Evolutionary conservation across 2,888 invertebrate genomes (phyloP).

Genomic region (Macrophya annulata): DNA sequence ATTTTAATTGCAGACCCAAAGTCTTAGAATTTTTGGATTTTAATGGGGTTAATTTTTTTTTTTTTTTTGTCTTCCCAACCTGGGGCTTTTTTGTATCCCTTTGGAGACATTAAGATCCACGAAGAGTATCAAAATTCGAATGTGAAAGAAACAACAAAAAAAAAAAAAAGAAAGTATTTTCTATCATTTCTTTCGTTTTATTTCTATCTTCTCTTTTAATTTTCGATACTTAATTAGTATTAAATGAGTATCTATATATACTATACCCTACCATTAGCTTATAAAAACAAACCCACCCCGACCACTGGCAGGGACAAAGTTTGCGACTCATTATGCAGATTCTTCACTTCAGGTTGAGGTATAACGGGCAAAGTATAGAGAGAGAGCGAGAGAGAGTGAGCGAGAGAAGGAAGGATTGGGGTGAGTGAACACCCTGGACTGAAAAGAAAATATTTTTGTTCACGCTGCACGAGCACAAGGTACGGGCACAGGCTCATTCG

Average conservation of each 20-base stretch:
- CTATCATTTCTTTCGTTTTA: not conserved
- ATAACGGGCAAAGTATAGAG: not conserved
- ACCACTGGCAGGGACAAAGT: constrained; percentile 9
- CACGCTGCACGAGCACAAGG: constrained; percentile 57
- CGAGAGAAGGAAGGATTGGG: constrained; percentile 16
- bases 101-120: too few relatives aligned
- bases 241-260: not conserved
- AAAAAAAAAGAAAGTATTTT: not conserved
- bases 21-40: too few relatives aligned
- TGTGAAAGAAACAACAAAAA: not conserved
- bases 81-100: too few relatives aligned
- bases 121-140: too few relatives aligned
- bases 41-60: too few relatives aligned
- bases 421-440: constrained; percentile 4
- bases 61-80: too few relatives aligned
- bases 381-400: constrained; percentile 36
- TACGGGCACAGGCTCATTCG: not conserved
- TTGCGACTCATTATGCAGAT: constrained; percentile 40
- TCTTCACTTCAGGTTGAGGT: constrained; percentile 15
- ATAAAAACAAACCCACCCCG: constrained; percentile 22
- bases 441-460: constrained; percentile 69
- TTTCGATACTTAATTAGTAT: constrained; percentile 9
- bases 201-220: not conserved
- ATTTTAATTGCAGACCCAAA: too few relatives aligned
- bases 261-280: not conserved